Conservation (phyloP, 1,140 invertebrate species). For the Maniola jurtina region DNA sequence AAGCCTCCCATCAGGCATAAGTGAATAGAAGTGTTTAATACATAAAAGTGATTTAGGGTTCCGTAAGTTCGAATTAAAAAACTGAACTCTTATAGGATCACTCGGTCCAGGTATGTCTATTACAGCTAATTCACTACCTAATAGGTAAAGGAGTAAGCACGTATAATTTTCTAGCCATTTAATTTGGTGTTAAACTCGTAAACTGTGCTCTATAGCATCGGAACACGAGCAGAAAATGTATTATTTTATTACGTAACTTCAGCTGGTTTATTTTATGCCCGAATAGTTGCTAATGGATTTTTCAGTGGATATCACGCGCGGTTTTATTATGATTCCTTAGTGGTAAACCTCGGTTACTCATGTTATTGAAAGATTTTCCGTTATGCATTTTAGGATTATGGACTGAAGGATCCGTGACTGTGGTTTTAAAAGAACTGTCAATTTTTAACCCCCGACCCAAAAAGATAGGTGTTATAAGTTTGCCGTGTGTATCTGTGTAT, state of each 20-base stretch:
- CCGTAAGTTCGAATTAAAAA: too few species aligned
- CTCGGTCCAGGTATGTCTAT: too few species aligned
- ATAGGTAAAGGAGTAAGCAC: not conserved
- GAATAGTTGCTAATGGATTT: conserved; percentile 68
- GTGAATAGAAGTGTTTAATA: too few species aligned
- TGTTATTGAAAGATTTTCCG: conserved; percentile 58
- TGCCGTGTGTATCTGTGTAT: too few species aligned
- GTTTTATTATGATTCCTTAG: conserved; percentile 62
- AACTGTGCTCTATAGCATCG: conserved; percentile 18
- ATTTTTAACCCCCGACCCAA: not conserved
- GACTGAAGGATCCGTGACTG: conserved; percentile 5
- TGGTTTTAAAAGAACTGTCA: not conserved
- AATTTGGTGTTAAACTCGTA: not conserved
- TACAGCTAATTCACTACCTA: too few species aligned
- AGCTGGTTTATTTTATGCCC: conserved; percentile 58
- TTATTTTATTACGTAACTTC: conserved; percentile 58
- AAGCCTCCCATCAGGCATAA: too few species aligned
- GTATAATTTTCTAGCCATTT: not conserved
- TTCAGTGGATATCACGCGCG: conserved; percentile 51
- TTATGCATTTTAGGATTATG: conserved; percentile 53
- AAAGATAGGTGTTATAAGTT: too few species aligned
- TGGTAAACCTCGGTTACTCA: conserved; percentile 53
- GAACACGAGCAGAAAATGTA: conserved; percentile 45
- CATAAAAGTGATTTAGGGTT: too few species aligned
- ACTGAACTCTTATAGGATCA: too few species aligned